A percentile compares a stretch with the other conserved stretches of the same genome.
These are phyloP conservation scores for Diarsia mendica DNA, from an alignment of 2,888 invertebrate species.

Conservation along the genomic window DNA sequence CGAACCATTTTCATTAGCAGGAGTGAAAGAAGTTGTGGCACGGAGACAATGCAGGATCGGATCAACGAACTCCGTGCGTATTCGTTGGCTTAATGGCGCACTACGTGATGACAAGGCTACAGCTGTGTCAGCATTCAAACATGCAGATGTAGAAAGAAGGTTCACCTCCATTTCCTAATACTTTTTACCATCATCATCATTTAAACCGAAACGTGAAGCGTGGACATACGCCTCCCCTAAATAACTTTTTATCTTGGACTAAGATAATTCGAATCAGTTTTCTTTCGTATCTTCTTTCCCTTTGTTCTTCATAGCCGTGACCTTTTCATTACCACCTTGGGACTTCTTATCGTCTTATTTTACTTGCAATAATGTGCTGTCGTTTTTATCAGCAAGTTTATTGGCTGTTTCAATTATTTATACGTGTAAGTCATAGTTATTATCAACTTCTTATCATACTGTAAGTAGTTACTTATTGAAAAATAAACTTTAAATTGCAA, in stretches of 20 bases:
- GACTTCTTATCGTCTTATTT: constrained; percentile 62
- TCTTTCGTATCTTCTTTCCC: neutral
- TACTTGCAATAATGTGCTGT: constrained; percentile 35
- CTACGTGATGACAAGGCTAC: constrained; percentile 45
- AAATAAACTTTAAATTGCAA: neutral
- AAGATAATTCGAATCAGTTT: neutral
- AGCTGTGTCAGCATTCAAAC: constrained; percentile 43
- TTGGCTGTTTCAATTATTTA: constrained; percentile 6
- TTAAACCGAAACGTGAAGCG: too few relatives aligned
- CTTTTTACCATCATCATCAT: too few relatives aligned
- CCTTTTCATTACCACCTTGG: constrained; percentile 49
- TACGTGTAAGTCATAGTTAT: constrained; percentile 13
- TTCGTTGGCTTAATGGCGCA: constrained; percentile 48
- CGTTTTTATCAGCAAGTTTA: constrained; percentile 27
- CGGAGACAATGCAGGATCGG: constrained; percentile 51
- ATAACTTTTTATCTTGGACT: neutral
- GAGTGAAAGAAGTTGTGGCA: constrained; percentile 28
- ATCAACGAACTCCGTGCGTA: constrained; percentile 54
- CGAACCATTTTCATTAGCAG: constrained; percentile 42
- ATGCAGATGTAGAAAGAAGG: constrained; percentile 16
- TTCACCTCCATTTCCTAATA: neutral
- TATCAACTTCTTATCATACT: neutral
- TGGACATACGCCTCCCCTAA: too few relatives aligned
- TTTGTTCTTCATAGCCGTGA: constrained; percentile 51
- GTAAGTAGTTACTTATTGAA: neutral